Conservation (phyloP, 2,797 vertebrate genomes). For the Tragelaphus eurycerus region DNA sequence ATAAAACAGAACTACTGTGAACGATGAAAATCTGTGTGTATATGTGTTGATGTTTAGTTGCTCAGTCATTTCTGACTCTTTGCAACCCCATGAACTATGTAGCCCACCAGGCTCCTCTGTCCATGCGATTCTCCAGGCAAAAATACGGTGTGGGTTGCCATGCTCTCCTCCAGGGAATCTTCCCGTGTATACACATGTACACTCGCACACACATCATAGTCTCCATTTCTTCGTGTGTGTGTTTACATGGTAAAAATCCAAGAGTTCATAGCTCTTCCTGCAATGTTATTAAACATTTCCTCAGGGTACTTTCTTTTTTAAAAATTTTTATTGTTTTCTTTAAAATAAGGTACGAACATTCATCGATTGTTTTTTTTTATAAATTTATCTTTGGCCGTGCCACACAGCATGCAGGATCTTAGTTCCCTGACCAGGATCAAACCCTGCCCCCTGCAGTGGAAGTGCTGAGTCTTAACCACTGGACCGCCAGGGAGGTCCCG, state of each 20-base stretch:
- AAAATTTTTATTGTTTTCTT: not conserved
- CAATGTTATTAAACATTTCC: too few species aligned
- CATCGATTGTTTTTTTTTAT: not conserved
- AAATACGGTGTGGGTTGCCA: not conserved
- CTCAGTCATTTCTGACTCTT: not conserved
- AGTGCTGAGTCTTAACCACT: not conserved
- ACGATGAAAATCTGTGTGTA: fast-evolving
- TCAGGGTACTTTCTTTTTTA: not conserved
- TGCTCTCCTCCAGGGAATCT: not conserved
- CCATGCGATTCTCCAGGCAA: not conserved
- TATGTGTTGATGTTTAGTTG: fast-evolving
- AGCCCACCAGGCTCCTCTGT: not conserved
- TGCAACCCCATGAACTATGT: fast-evolving
- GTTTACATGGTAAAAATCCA: not conserved
- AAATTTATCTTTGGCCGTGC: not conserved
- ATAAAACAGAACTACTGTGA: fast-evolving
- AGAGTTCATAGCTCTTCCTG: fast-evolving
- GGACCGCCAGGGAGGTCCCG: not conserved
- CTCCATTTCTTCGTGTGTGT: not conserved
- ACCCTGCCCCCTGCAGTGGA: not conserved
- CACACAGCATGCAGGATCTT: not conserved
- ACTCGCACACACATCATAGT: too few species aligned
- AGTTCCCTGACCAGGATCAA: not conserved
- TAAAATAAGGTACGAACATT: not conserved
- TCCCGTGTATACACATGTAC: not conserved